Conservation (phyloP, 2,888 invertebrate species). For the Cosmia trapezina region DNA sequence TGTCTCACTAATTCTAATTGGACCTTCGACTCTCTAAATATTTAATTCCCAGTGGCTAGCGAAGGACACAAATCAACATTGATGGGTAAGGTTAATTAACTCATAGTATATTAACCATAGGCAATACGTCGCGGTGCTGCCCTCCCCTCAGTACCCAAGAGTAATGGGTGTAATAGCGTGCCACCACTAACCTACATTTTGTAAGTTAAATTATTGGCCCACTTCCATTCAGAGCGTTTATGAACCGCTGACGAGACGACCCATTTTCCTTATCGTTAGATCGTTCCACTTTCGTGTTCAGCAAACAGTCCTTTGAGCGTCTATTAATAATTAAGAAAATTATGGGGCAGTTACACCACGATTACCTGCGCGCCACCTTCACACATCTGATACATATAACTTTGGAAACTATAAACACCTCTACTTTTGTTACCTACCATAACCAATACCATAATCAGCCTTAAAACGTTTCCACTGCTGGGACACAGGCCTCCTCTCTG, state of each 20-base stretch:
- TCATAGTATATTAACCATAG: constrained; percentile 29
- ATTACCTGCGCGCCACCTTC: background rate
- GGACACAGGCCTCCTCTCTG: no score
- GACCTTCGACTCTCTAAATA: constrained; percentile 50
- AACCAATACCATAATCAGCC: no score
- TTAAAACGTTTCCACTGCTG: no score
- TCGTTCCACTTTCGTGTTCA: constrained; percentile 83
- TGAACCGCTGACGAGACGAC: constrained; percentile 78
- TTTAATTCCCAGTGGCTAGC: constrained; percentile 47
- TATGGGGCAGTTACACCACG: constrained; percentile 25
- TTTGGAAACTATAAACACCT: background rate
- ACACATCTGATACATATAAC: constrained; percentile 10
- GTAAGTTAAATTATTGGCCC: constrained; percentile 81
- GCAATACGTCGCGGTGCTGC: constrained; percentile 29
- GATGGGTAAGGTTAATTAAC: constrained; percentile 26
- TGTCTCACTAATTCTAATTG: no score
- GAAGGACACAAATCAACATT: constrained; percentile 39
- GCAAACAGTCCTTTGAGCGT: constrained; percentile 70
- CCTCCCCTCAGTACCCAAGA: constrained; percentile 55
- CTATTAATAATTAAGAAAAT: constrained; percentile 58
- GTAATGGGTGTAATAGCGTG: constrained; percentile 81
- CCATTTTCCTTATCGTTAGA: constrained; percentile 85
- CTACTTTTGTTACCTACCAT: background rate
- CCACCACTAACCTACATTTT: constrained; percentile 86
- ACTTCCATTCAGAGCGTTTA: constrained; percentile 81